Percentiles rank a stretch among this genome's conserved stretches.
phyloP scores from a whole-genome alignment of 2,113 vertebrate genomes.

The Hippopotamus amphibius region DNA sequence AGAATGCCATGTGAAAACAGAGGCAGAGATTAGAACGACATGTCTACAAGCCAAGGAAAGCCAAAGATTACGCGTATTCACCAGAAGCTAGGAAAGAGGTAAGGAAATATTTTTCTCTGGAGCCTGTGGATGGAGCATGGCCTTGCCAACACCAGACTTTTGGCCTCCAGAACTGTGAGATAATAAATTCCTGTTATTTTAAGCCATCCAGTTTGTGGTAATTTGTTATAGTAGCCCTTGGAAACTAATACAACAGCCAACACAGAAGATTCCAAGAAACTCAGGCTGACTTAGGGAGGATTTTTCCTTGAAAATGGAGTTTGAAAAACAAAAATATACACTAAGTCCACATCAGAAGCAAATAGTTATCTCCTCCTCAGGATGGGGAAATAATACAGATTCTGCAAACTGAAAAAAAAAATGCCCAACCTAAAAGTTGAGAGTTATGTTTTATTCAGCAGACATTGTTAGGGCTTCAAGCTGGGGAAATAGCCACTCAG shows the following conservation, averaged over 20 bases:
- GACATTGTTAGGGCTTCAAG: not conserved
- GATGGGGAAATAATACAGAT: not conserved
- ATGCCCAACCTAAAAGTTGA: not conserved
- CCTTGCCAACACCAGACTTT: not conserved
- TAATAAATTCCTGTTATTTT: not conserved
- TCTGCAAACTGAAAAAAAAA: not conserved
- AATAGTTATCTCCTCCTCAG: not conserved
- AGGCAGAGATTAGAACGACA: not conserved
- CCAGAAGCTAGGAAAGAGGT: not conserved
- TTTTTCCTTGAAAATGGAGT: not conserved
- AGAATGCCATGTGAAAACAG: not conserved
- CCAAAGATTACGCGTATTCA: not conserved
- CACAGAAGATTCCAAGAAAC: not conserved
- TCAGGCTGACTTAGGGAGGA: not conserved
- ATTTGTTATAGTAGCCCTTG: not conserved
- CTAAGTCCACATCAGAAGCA: not conserved
- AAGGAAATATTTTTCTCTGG: not conserved
- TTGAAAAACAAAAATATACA: constrained; percentile 15
- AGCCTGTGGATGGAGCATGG: not conserved
- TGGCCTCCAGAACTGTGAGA: not conserved
- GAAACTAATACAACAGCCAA: not conserved
- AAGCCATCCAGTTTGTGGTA: not conserved
- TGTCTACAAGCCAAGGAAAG: not conserved
- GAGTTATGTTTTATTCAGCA: not conserved
- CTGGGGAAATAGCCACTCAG: not conserved